Evolutionary conservation across 2,888 invertebrate genomes (phyloP), one percentile per base, ranked within the genome.

Genomic region (Nephrotoma guestfalica): DNA sequence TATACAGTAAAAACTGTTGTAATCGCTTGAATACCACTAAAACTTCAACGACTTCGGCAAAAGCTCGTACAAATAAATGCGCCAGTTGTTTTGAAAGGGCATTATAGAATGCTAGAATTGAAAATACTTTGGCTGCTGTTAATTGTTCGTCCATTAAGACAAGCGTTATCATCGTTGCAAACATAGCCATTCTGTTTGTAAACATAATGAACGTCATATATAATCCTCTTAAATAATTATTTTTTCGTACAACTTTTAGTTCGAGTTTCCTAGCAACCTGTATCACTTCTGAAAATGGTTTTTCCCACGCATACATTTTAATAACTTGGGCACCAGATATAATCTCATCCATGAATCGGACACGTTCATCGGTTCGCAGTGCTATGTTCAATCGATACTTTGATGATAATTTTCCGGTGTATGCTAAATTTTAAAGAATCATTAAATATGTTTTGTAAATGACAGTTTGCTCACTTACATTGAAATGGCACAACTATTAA

Each of bases 301-400:
- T 95, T 90, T 98, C 97, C 95, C 97, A 98, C 0, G 97, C 96
- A 90, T 97, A 97, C 96, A 97, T 97, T 92, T 98, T 98, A 88
- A 98, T 96, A 2, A 97, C 96, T 93, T 96, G 92, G 88, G 95
- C 94, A 0, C 94, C 95, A 0, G 93, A 92, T 71, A 95, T 93
- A 85, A 95, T 94, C 90, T 95, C 96, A 89, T 95, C 95, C 96
- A 96, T 96, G 13, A 96, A 90, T 42, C 94, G 93, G 0, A 97
- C 94, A 87, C 97, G 92, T 89, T 95, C 94, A 89, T 96, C 96
- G 0, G 96, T 94, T 89, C 93, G 93, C 2, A 92, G 89, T 0
- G 95, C 93, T 1, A 93, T 93, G 88, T 92, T 91, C 30, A 91
- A 89, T 88, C 94, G 92, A 90, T 89, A 90, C 86, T 87, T 89